Percentiles rank a stretch among this genome's conserved stretches.
These are phyloP conservation scores for Drosophila mulleri DNA, from an alignment of 2,888 invertebrate genomes.

Conservation along the genomic window DNA sequence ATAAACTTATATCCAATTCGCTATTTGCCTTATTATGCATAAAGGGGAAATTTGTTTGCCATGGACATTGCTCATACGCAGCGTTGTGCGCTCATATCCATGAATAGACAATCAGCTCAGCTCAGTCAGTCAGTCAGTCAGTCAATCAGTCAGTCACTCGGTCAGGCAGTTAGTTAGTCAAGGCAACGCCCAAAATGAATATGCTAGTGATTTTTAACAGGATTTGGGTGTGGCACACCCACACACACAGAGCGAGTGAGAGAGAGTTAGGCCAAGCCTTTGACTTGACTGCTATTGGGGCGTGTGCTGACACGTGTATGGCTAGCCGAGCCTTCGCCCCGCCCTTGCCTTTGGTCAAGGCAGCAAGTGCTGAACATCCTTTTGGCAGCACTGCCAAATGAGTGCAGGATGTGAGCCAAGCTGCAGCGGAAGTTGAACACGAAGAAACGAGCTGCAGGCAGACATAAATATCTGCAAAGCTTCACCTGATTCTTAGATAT, in stretches of 20 bases:
- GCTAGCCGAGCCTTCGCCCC: slow-evolving; percentile 17
- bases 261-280: slow-evolving; percentile 36
- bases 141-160: background rate
- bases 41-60: slow-evolving; percentile 2
- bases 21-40: slow-evolving; percentile 44
- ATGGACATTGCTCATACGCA: slow-evolving; percentile 53
- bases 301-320: slow-evolving; percentile 39
- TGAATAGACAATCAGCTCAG: slow-evolving; percentile 17
- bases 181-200: slow-evolving; percentile 42
- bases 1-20: slow-evolving; percentile 12
- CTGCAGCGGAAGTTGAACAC: slow-evolving; percentile 3
- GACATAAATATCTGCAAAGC: slow-evolving; percentile 24
- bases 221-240: slow-evolving; percentile 45
- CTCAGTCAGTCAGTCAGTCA: slow-evolving; percentile 1
- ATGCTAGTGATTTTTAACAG: slow-evolving; percentile 47
- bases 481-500: background rate
- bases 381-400: slow-evolving; percentile 18
- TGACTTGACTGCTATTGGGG: slow-evolving; percentile 13
- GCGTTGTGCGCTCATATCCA: slow-evolving; percentile 41
- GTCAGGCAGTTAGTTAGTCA: slow-evolving; percentile 2
- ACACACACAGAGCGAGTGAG: background rate
- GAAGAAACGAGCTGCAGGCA: slow-evolving; percentile 10
- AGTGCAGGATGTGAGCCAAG: slow-evolving; percentile 45
- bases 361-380: slow-evolving; percentile 40
- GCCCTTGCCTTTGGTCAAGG: slow-evolving; percentile 32